A percentile compares a stretch with the other conserved stretches of the same genome.
These are phyloP conservation scores for Microctonus hyperodae DNA, from an alignment of 2,888 invertebrate species.

Conservation along the genomic window DNA sequence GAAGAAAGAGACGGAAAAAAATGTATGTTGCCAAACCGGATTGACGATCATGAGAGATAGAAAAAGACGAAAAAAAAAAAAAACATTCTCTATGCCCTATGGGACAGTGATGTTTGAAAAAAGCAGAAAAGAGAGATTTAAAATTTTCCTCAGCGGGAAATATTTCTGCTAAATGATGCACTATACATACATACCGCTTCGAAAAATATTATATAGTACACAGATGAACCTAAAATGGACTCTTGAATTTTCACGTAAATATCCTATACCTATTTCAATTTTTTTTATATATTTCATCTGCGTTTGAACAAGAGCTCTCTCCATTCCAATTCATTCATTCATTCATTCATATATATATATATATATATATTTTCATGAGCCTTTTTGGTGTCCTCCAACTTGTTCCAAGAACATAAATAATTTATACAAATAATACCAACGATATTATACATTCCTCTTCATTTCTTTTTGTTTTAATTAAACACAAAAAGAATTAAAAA, in stretches of 20 bases:
- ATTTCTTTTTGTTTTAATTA: background rate
- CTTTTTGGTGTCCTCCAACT: background rate
- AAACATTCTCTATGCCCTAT: background rate
- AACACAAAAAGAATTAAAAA: background rate
- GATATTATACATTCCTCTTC: background rate
- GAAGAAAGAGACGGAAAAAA: conserved; percentile 23
- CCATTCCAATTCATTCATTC: background rate
- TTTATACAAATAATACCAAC: background rate
- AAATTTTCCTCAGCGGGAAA: conserved; percentile 14
- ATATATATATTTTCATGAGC: background rate
- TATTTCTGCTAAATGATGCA: conserved; percentile 16
- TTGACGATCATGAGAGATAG: conserved; percentile 32
- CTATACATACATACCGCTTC: no score
- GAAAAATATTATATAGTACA: no score
- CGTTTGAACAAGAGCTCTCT: conserved; percentile 2
- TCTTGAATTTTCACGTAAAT: background rate
- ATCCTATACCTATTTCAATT: background rate
- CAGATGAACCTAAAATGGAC: background rate
- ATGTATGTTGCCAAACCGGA: conserved; percentile 42
- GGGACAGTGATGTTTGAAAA: conserved; percentile 33
- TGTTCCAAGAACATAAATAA: conserved; percentile 2
- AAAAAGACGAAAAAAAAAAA: background rate
- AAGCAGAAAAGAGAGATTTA: conserved; percentile 16
- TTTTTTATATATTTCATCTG: background rate
- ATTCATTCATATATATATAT: background rate